phyloP scores from a whole-genome alignment of 2,888 invertebrate genomes.

The Malacosoma neustria region DNA sequence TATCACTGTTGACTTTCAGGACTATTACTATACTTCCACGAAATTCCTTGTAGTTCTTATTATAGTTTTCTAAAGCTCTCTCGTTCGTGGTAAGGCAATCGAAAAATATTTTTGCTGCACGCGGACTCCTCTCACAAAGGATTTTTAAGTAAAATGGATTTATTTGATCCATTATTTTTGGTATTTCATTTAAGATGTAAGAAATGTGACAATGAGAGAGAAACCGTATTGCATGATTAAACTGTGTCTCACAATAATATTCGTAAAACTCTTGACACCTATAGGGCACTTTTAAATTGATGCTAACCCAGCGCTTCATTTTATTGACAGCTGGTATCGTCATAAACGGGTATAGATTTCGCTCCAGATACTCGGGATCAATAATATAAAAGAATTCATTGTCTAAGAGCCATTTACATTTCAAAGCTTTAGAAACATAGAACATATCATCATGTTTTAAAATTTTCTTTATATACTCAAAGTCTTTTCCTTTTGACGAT shows the following conservation, averaged over 20 bases:
- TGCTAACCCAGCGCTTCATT: conserved; percentile 14
- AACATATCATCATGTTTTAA: conserved; percentile 46
- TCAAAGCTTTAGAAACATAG: conserved; percentile 44
- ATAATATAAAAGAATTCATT: conserved; percentile 26
- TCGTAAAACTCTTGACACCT: conserved; percentile 17
- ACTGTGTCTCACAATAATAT: conserved; percentile 12
- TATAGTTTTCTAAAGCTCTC: conserved; percentile 6
- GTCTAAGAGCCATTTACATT: conserved; percentile 38
- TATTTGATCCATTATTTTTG: conserved; percentile 11
- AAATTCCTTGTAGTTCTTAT: conserved; percentile 6
- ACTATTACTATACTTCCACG: conserved; percentile 10
- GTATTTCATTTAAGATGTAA: conserved; percentile 10
- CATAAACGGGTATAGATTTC: conserved; percentile 40
- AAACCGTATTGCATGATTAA: conserved; percentile 15
- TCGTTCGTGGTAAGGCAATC: conserved; percentile 9
- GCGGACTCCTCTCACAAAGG: conserved; percentile 14
- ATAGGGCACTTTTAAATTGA: conserved; percentile 11
- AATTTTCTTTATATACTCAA: conserved; percentile 34
- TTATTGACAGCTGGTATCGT: conserved; percentile 26
- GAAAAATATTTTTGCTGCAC: conserved; percentile 14
- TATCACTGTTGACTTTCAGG: conserved; percentile 13
- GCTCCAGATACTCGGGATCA: conserved; percentile 40
- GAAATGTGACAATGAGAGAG: conserved; percentile 11
- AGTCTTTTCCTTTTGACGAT: conserved; percentile 31
- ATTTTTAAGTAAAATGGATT: conserved; percentile 17